Conservation (phyloP, 2,797 vertebrate genomes). For the Hyperoplus lanceolatus region DNA sequence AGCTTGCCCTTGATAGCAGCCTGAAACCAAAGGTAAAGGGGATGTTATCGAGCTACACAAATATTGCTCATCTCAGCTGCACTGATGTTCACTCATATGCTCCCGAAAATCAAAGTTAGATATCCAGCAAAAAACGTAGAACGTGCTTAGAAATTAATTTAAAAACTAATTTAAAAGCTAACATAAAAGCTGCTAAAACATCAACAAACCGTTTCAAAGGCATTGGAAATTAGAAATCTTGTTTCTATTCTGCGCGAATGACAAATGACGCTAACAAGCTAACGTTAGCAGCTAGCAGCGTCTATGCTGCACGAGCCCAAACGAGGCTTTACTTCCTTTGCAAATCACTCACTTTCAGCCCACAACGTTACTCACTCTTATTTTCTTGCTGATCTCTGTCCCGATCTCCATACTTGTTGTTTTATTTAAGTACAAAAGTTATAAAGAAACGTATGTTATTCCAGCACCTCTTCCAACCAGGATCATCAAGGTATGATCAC, state of each 20-base stretch:
- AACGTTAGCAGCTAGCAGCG: conserved; percentile 42
- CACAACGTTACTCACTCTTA: conserved; percentile 75
- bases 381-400: conserved; percentile 89
- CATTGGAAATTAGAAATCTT: conserved; percentile 28
- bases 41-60: not conserved
- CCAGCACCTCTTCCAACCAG: conserved; percentile 1
- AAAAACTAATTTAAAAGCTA: fast-evolving
- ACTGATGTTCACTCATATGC: not conserved
- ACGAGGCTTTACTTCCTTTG: fast-evolving
- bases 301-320: not conserved
- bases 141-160: fast-evolving
- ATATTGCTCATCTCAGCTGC: not conserved
- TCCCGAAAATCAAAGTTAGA: not conserved
- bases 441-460: conserved; percentile 4
- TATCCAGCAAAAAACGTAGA: too few relatives aligned
- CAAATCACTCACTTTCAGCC: fast-evolving
- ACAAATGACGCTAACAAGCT: conserved; percentile 43
- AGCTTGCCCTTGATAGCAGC: conserved; percentile 97
- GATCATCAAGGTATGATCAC: not conserved
- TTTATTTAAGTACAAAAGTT: not conserved
- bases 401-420: conserved; percentile 85
- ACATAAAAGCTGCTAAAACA: fast-evolving
- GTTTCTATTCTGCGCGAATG: conserved; percentile 3
- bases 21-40: conserved; percentile 73
- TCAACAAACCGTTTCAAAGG: not conserved